Base-by-base conservation (phyloP, 2,797 vertebrate genomes). In the Tenualosa ilisha region DNA sequence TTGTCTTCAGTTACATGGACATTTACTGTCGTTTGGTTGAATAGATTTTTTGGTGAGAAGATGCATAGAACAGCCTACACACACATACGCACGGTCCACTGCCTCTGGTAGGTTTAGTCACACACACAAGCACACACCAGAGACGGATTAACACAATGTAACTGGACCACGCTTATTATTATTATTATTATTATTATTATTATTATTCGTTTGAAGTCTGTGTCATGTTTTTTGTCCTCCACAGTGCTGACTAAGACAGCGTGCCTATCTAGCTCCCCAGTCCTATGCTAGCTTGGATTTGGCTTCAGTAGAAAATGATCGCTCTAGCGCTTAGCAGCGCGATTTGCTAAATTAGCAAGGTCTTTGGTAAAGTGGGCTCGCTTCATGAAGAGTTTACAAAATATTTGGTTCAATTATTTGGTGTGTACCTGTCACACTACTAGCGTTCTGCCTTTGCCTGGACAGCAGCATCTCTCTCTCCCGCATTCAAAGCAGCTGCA, bases 51-150 rank as follows among this genome's bases (percentile, higher is more conserved):
- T 90, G 90, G 89, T 91, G 90, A 91, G 85, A 89, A 89, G 91
- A 92, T 95, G 94, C 94, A 95, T 94, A 94, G 92, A 94, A 93
- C 88, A 31, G 31, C 31, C 31, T 31, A 89, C 90, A 87, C 88
- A 84, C 84, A 83, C 85, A 88, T 84, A 91, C 92, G 90, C 93
- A 91, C 56, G 20, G 6, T 92, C 91, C 92, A 89, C 81, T 43
- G 51, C 82, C 87, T 82, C 81, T 83, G 46, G 63, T 50, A 53
- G 85, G 91, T 91, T 91, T 87, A 87, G 92, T 91, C 12, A 54
- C 53, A 54, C 51, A 91, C 92, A 85, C 49, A 53, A 26, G 2
- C 50, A 53, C 13, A 92, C 93, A 94, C n/a, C 92, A 93, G 93
- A 94, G 94, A 93, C 93, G 93, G 94, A 94, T 79, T 75, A 83